phyloP scores from a whole-genome alignment of 2,888 invertebrate genomes.

The Acrobasis repandana region DNA sequence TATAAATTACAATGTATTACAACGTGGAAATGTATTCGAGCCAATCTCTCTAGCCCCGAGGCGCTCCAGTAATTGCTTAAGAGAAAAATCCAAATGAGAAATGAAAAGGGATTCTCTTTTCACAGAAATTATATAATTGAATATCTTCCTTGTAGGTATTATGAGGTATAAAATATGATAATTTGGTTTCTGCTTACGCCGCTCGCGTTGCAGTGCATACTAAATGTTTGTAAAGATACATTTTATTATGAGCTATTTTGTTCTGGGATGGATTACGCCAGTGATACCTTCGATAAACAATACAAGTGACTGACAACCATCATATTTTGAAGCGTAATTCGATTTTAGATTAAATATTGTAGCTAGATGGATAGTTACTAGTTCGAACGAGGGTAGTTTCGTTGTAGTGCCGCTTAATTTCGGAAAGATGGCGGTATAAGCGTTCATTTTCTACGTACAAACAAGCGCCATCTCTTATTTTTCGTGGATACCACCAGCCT shows the following conservation, averaged over 20 bases:
- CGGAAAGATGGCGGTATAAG: too few species aligned
- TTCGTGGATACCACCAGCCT: too few species aligned
- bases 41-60: slow-evolving; percentile 69
- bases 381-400: too few species aligned
- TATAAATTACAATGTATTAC: slow-evolving; percentile 67
- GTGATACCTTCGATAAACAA: too few species aligned
- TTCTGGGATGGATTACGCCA: slow-evolving; percentile 11
- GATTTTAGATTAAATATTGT: too few species aligned
- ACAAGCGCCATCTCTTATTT: too few species aligned
- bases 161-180: slow-evolving; percentile 83
- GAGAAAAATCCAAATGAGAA: slow-evolving; percentile 83
- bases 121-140: slow-evolving; percentile 82
- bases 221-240: slow-evolving; percentile 9
- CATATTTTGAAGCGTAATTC: too few species aligned
- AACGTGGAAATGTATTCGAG: slow-evolving; percentile 60
- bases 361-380: too few species aligned
- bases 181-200: slow-evolving; percentile 77
- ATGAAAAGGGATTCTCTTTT: slow-evolving; percentile 81
- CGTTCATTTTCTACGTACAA: too few species aligned
- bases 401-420: too few species aligned
- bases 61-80: slow-evolving; percentile 78
- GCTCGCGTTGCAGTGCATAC: slow-evolving; percentile 29
- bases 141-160: slow-evolving; percentile 81
- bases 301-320: too few species aligned
- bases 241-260: slow-evolving; percentile 14